Percentiles rank a stretch among this genome's conserved stretches.
These are phyloP conservation scores for Heterodera carotae DNA, from an alignment of 1,140 invertebrate genomes.

Conservation along the genomic window DNA sequence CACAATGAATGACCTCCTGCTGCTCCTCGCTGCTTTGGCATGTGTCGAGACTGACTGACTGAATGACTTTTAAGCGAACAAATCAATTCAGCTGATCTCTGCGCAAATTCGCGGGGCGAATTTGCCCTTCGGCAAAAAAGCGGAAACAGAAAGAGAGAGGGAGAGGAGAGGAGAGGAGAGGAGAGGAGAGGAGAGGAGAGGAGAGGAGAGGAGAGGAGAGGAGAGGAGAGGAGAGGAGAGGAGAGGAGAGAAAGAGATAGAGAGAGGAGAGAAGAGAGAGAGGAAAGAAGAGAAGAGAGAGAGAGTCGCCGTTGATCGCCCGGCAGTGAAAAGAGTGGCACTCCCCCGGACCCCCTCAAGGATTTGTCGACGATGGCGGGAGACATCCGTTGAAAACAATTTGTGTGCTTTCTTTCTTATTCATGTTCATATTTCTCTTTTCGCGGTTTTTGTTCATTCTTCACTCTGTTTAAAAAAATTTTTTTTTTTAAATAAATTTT, in stretches of 20 bases:
- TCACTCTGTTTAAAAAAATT: not conserved
- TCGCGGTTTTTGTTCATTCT: not conserved
- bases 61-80: too few relatives aligned
- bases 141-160: not conserved
- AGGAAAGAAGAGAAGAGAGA: not conserved
- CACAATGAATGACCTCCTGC: too few relatives aligned
- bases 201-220: not conserved
- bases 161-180: not conserved
- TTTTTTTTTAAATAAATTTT: too few relatives aligned
- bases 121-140: slow-evolving; percentile 1
- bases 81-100: not conserved
- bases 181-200: not conserved
- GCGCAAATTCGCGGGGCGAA: not conserved
- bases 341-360: not conserved
- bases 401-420: not conserved
- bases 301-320: not conserved
- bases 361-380: not conserved
- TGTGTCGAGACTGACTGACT: too few relatives aligned
- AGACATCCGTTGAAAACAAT: too few relatives aligned
- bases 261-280: not conserved
- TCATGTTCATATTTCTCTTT: not conserved
- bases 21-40: too few relatives aligned
- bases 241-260: not conserved
- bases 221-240: not conserved
- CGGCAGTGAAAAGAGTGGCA: not conserved